Evolutionary conservation across 2,888 invertebrate genomes (phyloP), one percentile per base, ranked within the genome.

Genomic region (Gastrophysa polygoni): DNA sequence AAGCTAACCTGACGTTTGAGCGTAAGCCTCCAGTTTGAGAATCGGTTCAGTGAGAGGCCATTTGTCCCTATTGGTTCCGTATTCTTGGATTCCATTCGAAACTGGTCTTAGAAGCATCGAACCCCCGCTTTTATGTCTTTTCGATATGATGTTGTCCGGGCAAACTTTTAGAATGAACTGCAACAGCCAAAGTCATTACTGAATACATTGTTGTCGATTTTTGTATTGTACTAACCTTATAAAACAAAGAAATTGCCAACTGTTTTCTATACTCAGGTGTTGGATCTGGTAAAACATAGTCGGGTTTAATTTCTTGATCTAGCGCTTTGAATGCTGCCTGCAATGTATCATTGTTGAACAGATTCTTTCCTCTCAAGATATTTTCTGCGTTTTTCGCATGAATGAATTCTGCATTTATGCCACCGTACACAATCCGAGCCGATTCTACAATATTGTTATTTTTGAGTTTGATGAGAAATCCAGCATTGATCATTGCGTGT

Each of bases 201-300:
- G n/a, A n/a, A n/a, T n/a, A n/a, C n/a, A n/a, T n/a, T n/a, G n/a
- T n/a, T n/a, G n/a, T n/a, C n/a, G n/a, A n/a, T n/a, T 14, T 38
- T 14, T n/a, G 2, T 14, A 1, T 11, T 14, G 14, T 14, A 38
- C 38, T 3, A 38, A 38, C 38, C 38, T 38, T 38, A 6, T 38
- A 95, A 75, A 95, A 89, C n/a, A 95, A 81, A 4, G 89, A 86
- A 58, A 90, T 83, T 0, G 93, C 91, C 7, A 95, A 81, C 10
- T 84, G 83, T 72, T 88, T 89, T 21, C 93, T 85, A 73, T 89
- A 93, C 34, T 82, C 82, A 0, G 90, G 87, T 0, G 88, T 85
- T 0, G 90, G 87, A 73, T 92, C 90, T 0, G 91, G 89, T 0
- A 87, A 83, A 14, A 84, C 79, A 11, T 84, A 82, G 59, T 88